Evolutionary conservation across 2,797 vertebrate species (phyloP), one percentile per base, ranked within the genome.

Genomic region (Danio aesculapii): DNA sequence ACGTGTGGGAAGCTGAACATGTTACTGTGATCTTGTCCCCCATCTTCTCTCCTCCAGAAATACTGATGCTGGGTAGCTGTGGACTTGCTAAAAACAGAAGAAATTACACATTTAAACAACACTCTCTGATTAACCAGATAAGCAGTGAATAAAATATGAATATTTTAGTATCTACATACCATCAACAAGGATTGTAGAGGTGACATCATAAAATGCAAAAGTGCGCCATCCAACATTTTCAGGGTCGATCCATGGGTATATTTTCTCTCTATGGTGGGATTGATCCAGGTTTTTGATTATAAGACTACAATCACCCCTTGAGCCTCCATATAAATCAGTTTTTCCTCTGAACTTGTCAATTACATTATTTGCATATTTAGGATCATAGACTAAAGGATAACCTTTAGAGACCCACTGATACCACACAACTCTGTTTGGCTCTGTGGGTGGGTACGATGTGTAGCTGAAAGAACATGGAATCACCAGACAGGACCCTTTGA

Each of bases 281-380:
- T 0, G 46, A 0, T 0, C 44, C 70, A 92, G 66, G 10, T 11
- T 39, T 0, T 52, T 0, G 59, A 93, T 91, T 55, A 58, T 0
- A 11, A 93, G 86, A 82, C 59, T 89, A 74, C 91, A 92, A 0
- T n/a, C 3, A 8, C 12, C 0, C 0, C 8, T 8, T 10, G 69
- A 59, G 77, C 71, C 92, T 92, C 91, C 91, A 92, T 76, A 92
- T 89, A 14, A 91, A 77, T 21, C 78, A 84, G 30, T 30, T 30
- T 3, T 30, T 30, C 30, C 91, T 92, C 39, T 30, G 3, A 30
- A 30, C 30, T 30, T 30, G 30, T 30, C 30, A 30, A 30, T 30
- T 30, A 30, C 30, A 3, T 30, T 30, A 30, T 30, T 30, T 30
- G 30, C 1, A 30, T 30, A 1, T 30, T 1, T 1, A 30, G 30